Conservation (phyloP, 2,888 invertebrate genomes). For the Agapostemon virescens region DNA sequence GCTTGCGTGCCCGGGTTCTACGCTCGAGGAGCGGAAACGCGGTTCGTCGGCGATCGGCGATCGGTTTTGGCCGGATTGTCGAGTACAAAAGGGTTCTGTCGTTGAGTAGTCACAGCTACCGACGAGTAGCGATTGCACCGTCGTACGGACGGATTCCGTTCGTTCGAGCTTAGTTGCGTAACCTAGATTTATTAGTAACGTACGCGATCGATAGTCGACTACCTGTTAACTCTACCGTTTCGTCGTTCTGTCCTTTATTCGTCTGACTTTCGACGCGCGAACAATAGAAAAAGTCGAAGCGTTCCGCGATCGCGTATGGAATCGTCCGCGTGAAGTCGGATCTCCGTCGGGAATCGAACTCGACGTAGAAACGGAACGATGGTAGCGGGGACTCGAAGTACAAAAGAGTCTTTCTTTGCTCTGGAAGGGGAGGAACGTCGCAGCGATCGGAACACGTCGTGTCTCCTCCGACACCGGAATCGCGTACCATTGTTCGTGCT, state of each 20-base stretch:
- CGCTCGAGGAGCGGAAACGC: neutral
- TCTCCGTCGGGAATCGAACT: neutral
- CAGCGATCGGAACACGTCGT: neutral
- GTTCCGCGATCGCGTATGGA: neutral
- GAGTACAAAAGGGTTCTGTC: slow-evolving; percentile 15
- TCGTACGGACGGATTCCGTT: slow-evolving; percentile 6
- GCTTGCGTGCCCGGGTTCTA: neutral
- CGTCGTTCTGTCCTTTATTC: neutral
- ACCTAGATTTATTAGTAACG: slow-evolving; percentile 23
- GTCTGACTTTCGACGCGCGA: slow-evolving; percentile 1
- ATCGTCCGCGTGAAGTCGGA: neutral
- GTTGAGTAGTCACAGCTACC: neutral
- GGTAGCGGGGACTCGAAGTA: slow-evolving; percentile 1
- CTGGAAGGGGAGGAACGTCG: neutral
- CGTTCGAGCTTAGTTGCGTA: slow-evolving; percentile 11
- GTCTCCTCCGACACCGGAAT: neutral
- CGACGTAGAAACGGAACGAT: neutral
- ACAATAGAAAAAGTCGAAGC: neutral
- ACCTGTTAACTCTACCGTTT: neutral
- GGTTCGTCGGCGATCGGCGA: slow-evolving; percentile 1
- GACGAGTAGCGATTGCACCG: neutral
- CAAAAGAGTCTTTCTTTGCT: slow-evolving; percentile 5
- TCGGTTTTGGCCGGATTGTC: neutral
- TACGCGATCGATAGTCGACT: slow-evolving; percentile 13
- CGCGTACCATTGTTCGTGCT: too few species aligned